Evolutionary conservation across 2,888 invertebrate genomes (phyloP).

Genomic region (Rotaria socialis): DNA sequence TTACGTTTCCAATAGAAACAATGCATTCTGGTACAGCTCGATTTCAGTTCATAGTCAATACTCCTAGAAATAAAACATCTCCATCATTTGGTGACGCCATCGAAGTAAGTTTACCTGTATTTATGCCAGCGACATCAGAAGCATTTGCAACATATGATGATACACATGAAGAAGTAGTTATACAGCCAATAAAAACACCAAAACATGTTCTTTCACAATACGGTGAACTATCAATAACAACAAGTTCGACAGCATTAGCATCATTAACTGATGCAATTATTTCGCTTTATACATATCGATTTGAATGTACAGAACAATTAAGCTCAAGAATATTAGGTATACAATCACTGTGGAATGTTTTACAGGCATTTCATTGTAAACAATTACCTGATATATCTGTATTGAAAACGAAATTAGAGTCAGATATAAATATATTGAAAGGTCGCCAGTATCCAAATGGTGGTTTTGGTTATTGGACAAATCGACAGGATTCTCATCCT

Average conservation of each 20-base stretch:
- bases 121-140: slow-evolving; percentile 9
- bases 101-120: neutral
- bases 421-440: neutral
- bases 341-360: slow-evolving; percentile 1
- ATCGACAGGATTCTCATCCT: neutral
- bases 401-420: slow-evolving; percentile 16
- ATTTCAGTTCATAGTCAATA: neutral
- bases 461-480: slow-evolving; percentile 13
- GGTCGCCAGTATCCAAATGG: neutral
- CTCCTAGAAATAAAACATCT: neutral
- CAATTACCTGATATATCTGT: slow-evolving; percentile 13
- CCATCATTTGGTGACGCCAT: slow-evolving; percentile 13
- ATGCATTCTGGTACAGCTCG: neutral
- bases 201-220: slow-evolving; percentile 9
- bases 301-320: slow-evolving; percentile 25
- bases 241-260: slow-evolving; percentile 19
- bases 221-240: slow-evolving; percentile 15
- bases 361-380: slow-evolving; percentile 12
- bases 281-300: slow-evolving; percentile 3
- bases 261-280: slow-evolving; percentile 11
- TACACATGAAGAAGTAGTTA: neutral
- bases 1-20: slow-evolving; percentile 2
- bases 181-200: slow-evolving; percentile 8
- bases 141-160: slow-evolving; percentile 10
- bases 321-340: slow-evolving; percentile 25